phyloP scores from a whole-genome alignment of 92 coral and sea anemone genomes.

The Phenganax subtilis region DNA sequence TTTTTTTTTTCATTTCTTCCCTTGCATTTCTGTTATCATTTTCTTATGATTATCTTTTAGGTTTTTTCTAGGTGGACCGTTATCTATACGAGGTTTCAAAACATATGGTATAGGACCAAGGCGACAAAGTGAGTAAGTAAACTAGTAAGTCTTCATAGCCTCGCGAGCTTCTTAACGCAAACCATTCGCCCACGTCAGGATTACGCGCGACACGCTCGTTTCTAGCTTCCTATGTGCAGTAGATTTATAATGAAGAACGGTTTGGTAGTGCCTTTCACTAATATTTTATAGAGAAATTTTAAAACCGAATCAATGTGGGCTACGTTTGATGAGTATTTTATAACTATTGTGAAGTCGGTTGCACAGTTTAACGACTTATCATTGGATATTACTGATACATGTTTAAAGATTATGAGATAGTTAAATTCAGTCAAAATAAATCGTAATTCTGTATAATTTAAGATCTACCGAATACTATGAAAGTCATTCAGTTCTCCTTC shows the following conservation, averaged over 20 bases:
- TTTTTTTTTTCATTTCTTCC: background rate
- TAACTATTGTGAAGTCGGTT: no score
- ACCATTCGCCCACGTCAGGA: background rate
- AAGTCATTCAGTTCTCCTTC: no score
- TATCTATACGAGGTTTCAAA: slow-evolving; percentile 81
- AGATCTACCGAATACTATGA: no score
- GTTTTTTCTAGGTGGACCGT: slow-evolving; percentile 92
- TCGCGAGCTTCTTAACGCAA: background rate
- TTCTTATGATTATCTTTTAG: slow-evolving; percentile 39
- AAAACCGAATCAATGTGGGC: no score
- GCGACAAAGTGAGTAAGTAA: slow-evolving; percentile 54
- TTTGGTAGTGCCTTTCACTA: no score
- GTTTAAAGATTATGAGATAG: background rate
- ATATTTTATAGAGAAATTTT: no score
- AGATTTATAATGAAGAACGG: no score
- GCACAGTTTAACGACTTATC: no score
- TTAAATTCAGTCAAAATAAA: background rate
- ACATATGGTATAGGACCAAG: slow-evolving; percentile 92
- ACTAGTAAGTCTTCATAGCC: background rate
- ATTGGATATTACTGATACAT: no score
- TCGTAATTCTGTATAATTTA: background rate
- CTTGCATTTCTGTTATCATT: background rate
- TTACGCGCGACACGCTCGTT: no score
- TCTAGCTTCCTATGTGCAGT: no score
- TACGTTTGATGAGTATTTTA: no score